These are phyloP conservation scores for Brachyalestes nurse DNA, from an alignment of 2,797 vertebrate genomes.

Conservation along the genomic window DNA sequence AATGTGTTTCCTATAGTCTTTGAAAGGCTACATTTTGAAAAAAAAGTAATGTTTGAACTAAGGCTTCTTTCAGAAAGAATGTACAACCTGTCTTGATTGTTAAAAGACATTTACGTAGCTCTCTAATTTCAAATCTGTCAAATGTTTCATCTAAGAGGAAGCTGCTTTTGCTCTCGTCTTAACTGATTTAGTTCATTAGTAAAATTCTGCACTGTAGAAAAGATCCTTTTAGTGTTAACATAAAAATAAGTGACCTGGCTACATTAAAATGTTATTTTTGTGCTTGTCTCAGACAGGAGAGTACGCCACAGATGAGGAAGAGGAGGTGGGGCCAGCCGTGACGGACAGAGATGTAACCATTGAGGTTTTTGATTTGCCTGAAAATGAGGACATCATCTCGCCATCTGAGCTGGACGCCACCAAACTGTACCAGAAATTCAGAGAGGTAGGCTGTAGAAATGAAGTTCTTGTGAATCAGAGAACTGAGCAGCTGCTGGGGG, in stretches of 20 bases:
- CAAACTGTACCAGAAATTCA: constrained; percentile 97
- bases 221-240: too few species aligned
- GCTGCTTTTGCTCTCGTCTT: too few species aligned
- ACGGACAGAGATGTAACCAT: constrained; percentile 88
- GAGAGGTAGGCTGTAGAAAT: constrained; percentile 83
- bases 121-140: background rate
- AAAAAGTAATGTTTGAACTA: too few species aligned
- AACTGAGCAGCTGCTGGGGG: background rate
- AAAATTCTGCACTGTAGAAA: too few species aligned
- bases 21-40: too few species aligned
- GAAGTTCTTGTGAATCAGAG: background rate
- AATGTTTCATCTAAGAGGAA: too few species aligned
- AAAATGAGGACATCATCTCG: constrained; percentile 93
- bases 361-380: constrained; percentile 96
- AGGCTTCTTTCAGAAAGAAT: too few species aligned
- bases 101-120: background rate
- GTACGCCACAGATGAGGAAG: constrained; percentile 97
- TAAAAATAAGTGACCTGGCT: too few species aligned
- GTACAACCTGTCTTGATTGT: background rate
- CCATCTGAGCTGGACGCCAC: constrained; percentile 90
- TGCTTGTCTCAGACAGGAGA: constrained; percentile 87
- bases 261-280: background rate
- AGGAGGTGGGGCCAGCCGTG: constrained; percentile 82
- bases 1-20: too few species aligned
- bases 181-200: too few species aligned